Evolutionary conservation across 2,888 invertebrate species (phyloP), one percentile per base, ranked within the genome.

Genomic region (Agonopterix subpropinquella): DNA sequence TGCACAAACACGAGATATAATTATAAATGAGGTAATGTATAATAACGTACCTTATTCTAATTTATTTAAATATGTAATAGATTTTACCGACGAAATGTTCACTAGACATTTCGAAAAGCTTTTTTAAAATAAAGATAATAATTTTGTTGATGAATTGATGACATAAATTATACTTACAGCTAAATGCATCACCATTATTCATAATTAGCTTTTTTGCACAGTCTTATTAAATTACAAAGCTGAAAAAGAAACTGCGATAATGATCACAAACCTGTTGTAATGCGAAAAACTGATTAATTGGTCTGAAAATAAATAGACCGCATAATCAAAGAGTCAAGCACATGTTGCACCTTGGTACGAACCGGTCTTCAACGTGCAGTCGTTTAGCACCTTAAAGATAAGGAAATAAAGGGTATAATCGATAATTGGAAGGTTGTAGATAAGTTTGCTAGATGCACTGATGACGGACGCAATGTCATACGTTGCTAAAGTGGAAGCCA

Each of bases 221-320:
- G 18, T 18, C 41, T 41, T 41, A 7, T 10, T 10, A 41, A n/a
- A 41, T 41, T 41, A 10, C 11, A 11, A 28, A 42, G 9, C 8
- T 42, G 42, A 42, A 11, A 42, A 42, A 15, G 15, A 42, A 42
- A 42, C 13, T 8, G 13, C 42, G 42, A 15, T 9, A 13, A 42
- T 15, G 42, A 13, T 42, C 11, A 18, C 65, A 65, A 73, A 72
- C 71, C 64, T 74, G 68, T 72, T 70, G 75, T 70, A 75, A 79
- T 62, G 55, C 54, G 58, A 55, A 42, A 46, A 42, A 67, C 60
- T 74, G 70, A 78, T 75, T 82, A 82, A 82, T 73, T 62, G 67
- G 69, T 65, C 57, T 56, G 62, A 57, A 70, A 59, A 28, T 71
- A 80, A 85, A 81, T 84, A 79, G 84, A 84, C 76, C 85, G 77